Percentiles rank a stretch among this genome's conserved stretches.
Evolutionary conservation across 2,797 vertebrate species (phyloP).

Genomic region (Distichodus sexfasciatus): DNA sequence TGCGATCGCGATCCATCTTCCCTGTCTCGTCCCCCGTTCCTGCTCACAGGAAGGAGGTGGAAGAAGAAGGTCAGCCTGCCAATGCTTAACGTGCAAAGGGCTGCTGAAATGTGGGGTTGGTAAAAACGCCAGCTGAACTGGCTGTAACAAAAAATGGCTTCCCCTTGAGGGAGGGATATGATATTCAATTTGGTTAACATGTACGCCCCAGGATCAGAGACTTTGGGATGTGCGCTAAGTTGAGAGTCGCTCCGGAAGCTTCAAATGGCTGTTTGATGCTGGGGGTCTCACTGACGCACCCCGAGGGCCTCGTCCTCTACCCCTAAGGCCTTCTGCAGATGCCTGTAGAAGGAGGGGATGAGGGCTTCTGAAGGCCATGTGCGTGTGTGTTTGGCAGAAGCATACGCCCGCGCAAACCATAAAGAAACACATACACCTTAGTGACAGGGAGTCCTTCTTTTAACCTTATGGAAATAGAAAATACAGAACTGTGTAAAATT

Average conservation of each 20-base stretch:
- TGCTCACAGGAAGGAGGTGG: conserved; percentile 23
- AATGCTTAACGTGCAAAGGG: conserved; percentile 10
- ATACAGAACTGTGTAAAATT: conserved; percentile 16
- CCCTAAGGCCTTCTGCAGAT: conserved; percentile 64
- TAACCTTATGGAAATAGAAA: conserved; percentile 20
- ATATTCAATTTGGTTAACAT: conserved; percentile 45
- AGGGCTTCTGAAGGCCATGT: conserved; percentile 56
- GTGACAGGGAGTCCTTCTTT: not conserved
- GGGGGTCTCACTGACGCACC: conserved; percentile 52
- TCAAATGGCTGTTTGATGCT: conserved; percentile 51
- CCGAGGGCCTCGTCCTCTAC: conserved; percentile 52
- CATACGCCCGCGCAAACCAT: not conserved
- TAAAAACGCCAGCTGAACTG: conserved; percentile 14
- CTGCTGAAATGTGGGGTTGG: not conserved
- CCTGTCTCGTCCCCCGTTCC: conserved; percentile 13
- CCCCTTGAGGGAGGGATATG: not conserved
- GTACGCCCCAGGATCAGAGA: conserved; percentile 23
- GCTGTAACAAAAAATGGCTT: conserved; percentile 24
- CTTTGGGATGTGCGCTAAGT: conserved; percentile 12
- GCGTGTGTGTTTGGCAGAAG: conserved; percentile 30
- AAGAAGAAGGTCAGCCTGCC: conserved; percentile 22
- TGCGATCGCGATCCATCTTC: conserved; percentile 32
- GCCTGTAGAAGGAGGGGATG: conserved; percentile 44
- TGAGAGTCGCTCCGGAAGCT: conserved; percentile 41
- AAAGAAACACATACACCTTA: conserved; percentile 9